Conservation (phyloP, 1,140 invertebrate species). For the Harpegnathos saltator region DNA sequence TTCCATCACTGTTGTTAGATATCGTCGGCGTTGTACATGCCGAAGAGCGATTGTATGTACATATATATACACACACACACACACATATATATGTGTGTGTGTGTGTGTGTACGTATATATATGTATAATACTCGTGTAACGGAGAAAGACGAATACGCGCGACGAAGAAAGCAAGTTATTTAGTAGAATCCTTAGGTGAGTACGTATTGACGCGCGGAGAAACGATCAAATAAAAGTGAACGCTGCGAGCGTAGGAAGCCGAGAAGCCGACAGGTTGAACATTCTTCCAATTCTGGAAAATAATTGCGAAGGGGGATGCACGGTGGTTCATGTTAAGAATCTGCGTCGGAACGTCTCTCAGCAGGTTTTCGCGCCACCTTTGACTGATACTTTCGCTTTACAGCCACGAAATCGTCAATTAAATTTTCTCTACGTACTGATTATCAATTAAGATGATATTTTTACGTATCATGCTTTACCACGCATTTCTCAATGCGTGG, state of each 20-base stretch:
- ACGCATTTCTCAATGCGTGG: too few species aligned
- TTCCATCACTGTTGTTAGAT: conserved; percentile 72
- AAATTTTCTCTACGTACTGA: too few species aligned
- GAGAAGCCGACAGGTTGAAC: conserved; percentile 54
- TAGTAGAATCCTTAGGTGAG: conserved; percentile 78
- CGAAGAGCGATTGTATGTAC: conserved; percentile 76
- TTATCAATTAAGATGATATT: too few species aligned
- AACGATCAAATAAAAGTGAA: conserved; percentile 70
- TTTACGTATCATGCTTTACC: too few species aligned
- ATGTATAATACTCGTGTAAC: conserved; percentile 64
- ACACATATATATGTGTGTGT: conserved; percentile 68
- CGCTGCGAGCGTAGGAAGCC: conserved; percentile 72
- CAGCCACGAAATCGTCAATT: too few species aligned
- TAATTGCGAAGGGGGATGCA: conserved; percentile 51
- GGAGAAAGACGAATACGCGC: conserved; percentile 58
- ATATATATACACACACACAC: conserved; percentile 69
- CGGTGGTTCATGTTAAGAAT: conserved; percentile 61
- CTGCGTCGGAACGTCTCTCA: conserved; percentile 6
- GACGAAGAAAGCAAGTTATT: conserved; percentile 76
- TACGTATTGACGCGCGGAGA: conserved; percentile 68
- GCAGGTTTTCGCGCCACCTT: not conserved
- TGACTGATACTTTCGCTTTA: too few species aligned
- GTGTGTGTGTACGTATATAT: conserved; percentile 70
- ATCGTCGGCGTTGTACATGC: conserved; percentile 56
- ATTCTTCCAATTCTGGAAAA: conserved; percentile 50